Base-by-base conservation (phyloP, 2,113 vertebrate species). In the Pipa parva region DNA sequence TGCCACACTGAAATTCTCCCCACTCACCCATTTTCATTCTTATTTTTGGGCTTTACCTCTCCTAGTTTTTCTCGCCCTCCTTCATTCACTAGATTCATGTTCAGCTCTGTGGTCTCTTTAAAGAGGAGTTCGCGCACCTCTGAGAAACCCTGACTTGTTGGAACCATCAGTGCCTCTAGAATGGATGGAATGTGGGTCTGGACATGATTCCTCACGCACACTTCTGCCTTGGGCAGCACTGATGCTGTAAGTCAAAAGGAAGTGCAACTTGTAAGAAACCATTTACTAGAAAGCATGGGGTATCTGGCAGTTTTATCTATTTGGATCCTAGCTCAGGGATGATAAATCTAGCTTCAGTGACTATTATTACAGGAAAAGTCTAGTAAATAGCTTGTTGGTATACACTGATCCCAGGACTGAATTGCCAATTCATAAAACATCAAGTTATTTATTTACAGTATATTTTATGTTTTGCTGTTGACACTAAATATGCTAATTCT, bases 91-190 rank as follows among this genome's bases (percentile, higher is more conserved):
- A 93, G 80, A 25, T 97, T 99, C 89, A 95, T 90, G 88, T 92
- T 97, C 85, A 99, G 88, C 75, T 98, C 93, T 0, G 97, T 95
- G 61, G 96, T 82, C 78, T 99, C 97, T 65, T 87, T 88, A 84
- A 95, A 96, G 87, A 99, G 92, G 18, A 98, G 78, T 1, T 98
- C 94, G 3, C 94, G 77, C 56, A 91, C 93, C 80, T 99, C 96
- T 0, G 92, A 80, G 52, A 99, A 99, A 52, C 97, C 97, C 71
- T 96, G 87, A 81, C 96, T 98, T 1, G 93, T 97, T 75, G 95
- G 95, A 50, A 89, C 87, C 97, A 99, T 99, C 80, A 99, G 84
- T 7, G 93, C 95, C 46, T 99, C 97, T 80, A 99, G 87, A 83
- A 98, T 97, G 79, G 95, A 98, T 27, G 82, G 76, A 82, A 98